Percentiles rank a stretch among this genome's conserved stretches.
Conservation (phyloP, 2,797 vertebrate genomes). For the Pseudochirops corinnae region DNA sequence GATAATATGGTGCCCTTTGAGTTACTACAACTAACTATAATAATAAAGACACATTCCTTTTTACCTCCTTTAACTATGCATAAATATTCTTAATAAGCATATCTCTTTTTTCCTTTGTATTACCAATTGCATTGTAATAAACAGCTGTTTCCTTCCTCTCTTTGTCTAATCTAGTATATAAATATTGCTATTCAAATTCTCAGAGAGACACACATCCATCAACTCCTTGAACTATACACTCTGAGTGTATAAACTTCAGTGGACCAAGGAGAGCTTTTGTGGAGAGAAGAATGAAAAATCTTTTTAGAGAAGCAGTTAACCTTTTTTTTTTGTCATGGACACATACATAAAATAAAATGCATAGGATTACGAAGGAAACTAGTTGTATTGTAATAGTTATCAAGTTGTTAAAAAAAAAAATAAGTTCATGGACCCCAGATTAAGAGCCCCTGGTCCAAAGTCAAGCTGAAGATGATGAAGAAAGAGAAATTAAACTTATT, state of each 20-base stretch:
- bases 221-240: neutral
- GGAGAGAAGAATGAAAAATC: neutral
- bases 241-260: neutral
- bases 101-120: too few species aligned
- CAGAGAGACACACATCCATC: neutral
- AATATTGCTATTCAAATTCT: neutral
- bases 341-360: neutral
- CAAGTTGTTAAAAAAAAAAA: neutral
- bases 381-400: neutral
- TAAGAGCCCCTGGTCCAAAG: neutral
- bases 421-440: neutral
- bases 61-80: neutral
- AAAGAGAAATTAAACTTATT: slow-evolving; percentile 40
- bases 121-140: too few species aligned
- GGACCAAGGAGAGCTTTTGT: neutral
- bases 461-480: slow-evolving; percentile 37
- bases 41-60: neutral
- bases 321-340: neutral
- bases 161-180: neutral
- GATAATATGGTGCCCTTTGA: neutral
- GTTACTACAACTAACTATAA: too few species aligned
- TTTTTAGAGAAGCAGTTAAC: neutral
- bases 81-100: neutral
- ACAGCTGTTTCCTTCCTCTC: neutral
- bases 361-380: neutral